Base-by-base conservation (phyloP, 2,888 invertebrate genomes). In the Hyles lineata region DNA sequence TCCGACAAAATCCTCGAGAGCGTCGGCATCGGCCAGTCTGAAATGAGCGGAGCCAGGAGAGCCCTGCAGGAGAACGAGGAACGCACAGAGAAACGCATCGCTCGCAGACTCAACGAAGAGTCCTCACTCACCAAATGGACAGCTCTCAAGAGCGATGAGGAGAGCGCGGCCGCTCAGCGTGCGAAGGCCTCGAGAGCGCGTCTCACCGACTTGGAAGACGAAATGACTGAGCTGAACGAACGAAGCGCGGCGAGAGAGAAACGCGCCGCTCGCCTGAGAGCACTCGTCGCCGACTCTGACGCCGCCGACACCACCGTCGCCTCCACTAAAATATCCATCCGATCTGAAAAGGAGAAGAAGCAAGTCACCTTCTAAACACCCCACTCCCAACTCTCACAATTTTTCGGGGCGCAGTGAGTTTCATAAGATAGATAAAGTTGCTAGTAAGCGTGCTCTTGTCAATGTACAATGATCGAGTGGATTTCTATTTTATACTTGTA, bases 171-270 rank as follows among this genome's bases (percentile, higher is more conserved):
- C 0, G 95, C 95, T 25, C 92, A 95, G 67, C 89, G 97, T 70
- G 97, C 97, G 0, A 96, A 95, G 80, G 96, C 95, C 43, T 95
- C 96, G 2, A 95, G 96, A 77, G 96, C 96, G 15, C 95, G 97
- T 70, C 91, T 97, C 23, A 95, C 95, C 58, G 97, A 97, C 82
- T 91, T 97, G 62, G 97, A 97, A 83, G 96, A 96, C 70, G 97
- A 97, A 88, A 97, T 97, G 96, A 95, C 96, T 61, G 96, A 96
- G 79, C 90, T 97, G 74, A 96, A 94, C 23, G 97, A 97, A 83
- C 95, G 96, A 82, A 96, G 96, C 81, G 96, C 96, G 0, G 96
- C 96, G 25, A 95, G 97, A 77, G 97, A 97, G 84, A 96, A 96
- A 75, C 96, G 97, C 67, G 96, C 96, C 2, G 97, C 97, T 0